phyloP scores from a whole-genome alignment of 2,888 invertebrate genomes.

The Stratiomys singularior region DNA sequence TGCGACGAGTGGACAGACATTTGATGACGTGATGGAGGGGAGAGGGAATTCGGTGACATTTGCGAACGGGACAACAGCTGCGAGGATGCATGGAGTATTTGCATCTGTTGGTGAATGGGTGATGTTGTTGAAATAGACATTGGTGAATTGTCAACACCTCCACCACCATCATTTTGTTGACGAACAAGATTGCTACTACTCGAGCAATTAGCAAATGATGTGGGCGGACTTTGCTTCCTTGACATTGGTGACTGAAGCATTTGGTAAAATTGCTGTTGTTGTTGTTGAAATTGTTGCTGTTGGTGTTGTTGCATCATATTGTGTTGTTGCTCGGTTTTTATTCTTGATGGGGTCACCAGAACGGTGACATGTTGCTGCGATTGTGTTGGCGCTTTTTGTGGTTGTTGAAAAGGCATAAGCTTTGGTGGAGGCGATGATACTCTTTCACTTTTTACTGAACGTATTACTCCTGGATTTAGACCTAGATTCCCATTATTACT shows the following conservation, averaged over 20 bases:
- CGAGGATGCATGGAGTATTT: conserved; percentile 59
- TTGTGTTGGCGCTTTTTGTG: conserved; percentile 50
- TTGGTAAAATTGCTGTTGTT: conserved; percentile 59
- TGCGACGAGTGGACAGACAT: conserved; percentile 56
- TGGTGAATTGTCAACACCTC: conserved; percentile 53
- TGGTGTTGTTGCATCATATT: conserved; percentile 56
- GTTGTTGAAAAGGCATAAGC: conserved; percentile 59
- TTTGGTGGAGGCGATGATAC: conserved; percentile 63
- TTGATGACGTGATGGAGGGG: conserved; percentile 57
- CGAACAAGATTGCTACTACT: conserved; percentile 49
- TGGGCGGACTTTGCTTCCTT: conserved; percentile 54
- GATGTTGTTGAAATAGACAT: conserved; percentile 60
- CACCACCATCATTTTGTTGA: conserved; percentile 56
- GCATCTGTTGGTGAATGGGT: conserved; percentile 62
- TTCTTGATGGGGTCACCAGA: conserved; percentile 67
- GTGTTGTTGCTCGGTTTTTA: conserved; percentile 62
- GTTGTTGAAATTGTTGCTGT: conserved; percentile 53
- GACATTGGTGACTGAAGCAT: conserved; percentile 59
- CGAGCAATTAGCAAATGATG: conserved; percentile 52
- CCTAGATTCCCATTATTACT: conserved; percentile 50
- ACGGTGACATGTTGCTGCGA: conserved; percentile 63
- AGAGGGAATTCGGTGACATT: conserved; percentile 59
- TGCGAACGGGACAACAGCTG: conserved; percentile 59
- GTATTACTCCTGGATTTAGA: conserved; percentile 63
- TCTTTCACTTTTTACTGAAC: conserved; percentile 64